Conservation (phyloP, 1,140 invertebrate genomes). For the Anadara kagoshimensis region DNA sequence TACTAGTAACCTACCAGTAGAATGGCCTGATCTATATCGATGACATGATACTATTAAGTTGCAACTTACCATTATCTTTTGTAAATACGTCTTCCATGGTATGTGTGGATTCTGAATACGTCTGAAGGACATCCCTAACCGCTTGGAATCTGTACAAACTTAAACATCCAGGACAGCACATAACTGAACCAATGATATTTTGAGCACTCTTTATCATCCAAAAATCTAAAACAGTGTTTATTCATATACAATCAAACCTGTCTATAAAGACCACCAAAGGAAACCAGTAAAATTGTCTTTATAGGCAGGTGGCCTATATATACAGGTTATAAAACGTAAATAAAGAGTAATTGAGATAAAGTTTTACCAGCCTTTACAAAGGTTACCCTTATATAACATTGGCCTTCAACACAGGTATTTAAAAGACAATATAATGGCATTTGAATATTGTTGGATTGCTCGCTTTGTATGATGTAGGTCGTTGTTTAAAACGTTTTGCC, state of each 20-base stretch:
- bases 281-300: too few species aligned
- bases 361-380: too few species aligned
- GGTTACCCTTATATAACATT: background rate
- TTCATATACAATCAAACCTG: background rate
- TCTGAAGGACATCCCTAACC: conserved; percentile 77
- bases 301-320: too few species aligned
- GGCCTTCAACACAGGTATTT: background rate
- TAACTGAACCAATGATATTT: conserved; percentile 76
- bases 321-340: too few species aligned
- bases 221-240: conserved; percentile 49
- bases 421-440: too few species aligned
- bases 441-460: too few species aligned
- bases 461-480: too few species aligned
- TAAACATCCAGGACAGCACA: conserved; percentile 80
- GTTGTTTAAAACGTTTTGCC: too few species aligned
- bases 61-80: conserved; percentile 77
- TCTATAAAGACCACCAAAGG: too few species aligned
- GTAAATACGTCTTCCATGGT: conserved; percentile 78
- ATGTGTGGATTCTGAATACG: conserved; percentile 75
- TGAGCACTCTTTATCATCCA: conserved; percentile 63
- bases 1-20: too few species aligned
- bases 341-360: too few species aligned
- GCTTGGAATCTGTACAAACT: conserved; percentile 77
- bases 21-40: too few species aligned
- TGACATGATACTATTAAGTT: background rate